Evolutionary conservation across 2,113 vertebrate genomes (phyloP).

Genomic region (Calyptommatus sinebrachiatus): DNA sequence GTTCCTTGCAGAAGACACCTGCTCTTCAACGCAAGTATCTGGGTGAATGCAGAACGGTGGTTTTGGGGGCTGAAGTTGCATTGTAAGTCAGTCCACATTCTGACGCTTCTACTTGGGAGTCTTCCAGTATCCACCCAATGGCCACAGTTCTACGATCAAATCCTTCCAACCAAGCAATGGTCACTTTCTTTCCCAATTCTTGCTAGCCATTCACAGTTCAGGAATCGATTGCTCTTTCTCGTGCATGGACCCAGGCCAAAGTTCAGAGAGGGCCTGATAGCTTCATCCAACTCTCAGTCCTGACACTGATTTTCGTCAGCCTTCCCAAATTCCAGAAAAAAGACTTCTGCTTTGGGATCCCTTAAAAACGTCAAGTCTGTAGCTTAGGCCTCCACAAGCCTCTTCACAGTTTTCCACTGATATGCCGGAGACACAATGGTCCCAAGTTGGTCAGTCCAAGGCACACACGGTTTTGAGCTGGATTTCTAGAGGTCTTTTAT

Average conservation of each 20-base stretch:
- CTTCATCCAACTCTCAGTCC: conserved; percentile 73
- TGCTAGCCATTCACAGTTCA: conserved; percentile 53
- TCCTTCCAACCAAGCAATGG: conserved; percentile 18
- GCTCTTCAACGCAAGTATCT: conserved; percentile 63
- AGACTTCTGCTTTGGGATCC: conserved; percentile 48
- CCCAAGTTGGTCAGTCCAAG: conserved; percentile 68
- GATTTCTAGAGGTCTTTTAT: conserved; percentile 62
- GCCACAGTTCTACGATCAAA: conserved; percentile 53
- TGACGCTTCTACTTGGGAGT: conserved; percentile 51
- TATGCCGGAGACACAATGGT: conserved; percentile 47
- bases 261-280: conserved; percentile 50
- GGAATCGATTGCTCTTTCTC: conserved; percentile 43
- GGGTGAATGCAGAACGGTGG: conserved; percentile 52
- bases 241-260: conserved; percentile 45
- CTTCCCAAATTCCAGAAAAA: conserved; percentile 37
- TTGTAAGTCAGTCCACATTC: conserved; percentile 47
- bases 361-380: conserved; percentile 54
- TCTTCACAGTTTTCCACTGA: conserved; percentile 52
- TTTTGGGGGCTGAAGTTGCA: conserved; percentile 49
- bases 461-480: conserved; percentile 51
- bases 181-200: conserved; percentile 42
- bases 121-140: conserved; percentile 60
- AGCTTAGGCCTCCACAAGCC: conserved; percentile 38
- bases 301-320: conserved; percentile 34
- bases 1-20: conserved; percentile 67